Percentiles rank a stretch among this genome's conserved stretches.
Conservation (phyloP, 2,113 vertebrate genomes). For the Cricetomys ansorgei region DNA sequence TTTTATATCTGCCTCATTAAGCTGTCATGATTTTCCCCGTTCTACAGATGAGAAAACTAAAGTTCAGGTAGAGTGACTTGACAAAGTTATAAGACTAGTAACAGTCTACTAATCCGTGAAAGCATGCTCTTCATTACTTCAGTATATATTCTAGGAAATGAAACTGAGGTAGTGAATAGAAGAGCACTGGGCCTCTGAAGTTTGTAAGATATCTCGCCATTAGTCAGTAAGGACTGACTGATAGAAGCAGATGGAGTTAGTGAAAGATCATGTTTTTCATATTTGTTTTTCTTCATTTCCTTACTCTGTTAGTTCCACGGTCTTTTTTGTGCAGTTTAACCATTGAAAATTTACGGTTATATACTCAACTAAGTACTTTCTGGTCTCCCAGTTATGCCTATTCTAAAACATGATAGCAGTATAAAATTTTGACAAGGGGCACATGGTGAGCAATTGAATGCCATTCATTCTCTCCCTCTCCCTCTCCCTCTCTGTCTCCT, state of each 20-base stretch:
- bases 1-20: neutral
- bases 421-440: neutral
- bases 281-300: neutral
- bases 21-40: neutral
- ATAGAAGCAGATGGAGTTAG: neutral
- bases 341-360: neutral
- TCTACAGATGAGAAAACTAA: slow-evolving; percentile 24
- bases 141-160: neutral
- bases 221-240: neutral
- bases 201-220: neutral
- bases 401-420: neutral
- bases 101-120: neutral
- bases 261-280: neutral
- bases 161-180: neutral
- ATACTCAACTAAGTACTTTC: neutral
- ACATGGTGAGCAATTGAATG: neutral
- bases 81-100: neutral
- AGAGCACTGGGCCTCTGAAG: neutral
- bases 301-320: neutral
- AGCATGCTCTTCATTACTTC: neutral
- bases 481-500: neutral
- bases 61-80: slow-evolving; percentile 1
- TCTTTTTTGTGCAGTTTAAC: slow-evolving; percentile 44
- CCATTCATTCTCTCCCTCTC: neutral
- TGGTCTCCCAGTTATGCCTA: neutral